Base-by-base conservation (phyloP, 2,113 vertebrate genomes). In the Tiliqua scincoides region DNA sequence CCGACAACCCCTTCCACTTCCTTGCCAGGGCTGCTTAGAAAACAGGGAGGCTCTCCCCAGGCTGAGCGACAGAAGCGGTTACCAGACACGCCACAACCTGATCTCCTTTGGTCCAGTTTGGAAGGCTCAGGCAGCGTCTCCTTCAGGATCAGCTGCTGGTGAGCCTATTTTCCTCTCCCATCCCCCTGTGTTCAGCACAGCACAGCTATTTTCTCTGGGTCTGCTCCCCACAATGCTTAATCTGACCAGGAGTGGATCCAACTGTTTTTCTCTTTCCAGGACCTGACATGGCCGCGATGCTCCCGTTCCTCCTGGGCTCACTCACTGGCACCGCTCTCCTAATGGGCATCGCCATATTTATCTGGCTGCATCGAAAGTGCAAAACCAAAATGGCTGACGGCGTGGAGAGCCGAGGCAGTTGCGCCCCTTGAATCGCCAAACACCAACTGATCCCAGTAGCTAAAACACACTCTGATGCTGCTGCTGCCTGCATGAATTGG, bases 331-430 rank as follows among this genome's bases (percentile, higher is more conserved):
- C 78, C 21, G 87, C 82, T 0, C 15, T 84, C 25, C 32, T 95
- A 82, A 84, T 72, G 83, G 14, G 1, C 0, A 85, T 75, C 6
- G 14, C 91, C 32, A 0, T 83, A n/a, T 79, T 91, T 61, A 88
- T 95, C 65, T 95, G 93, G 91, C 78, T 93, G 71, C 85, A 70
- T 30, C 91, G 83, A 0, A 82, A 84, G 27, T 86, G 48, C 1
- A 83, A 71, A 85, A 67, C 25, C 59, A 93, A 91, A 78, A 35
- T 1, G 67, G 1, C 1, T 0, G 0, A 0, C 0, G 4, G 0
- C 0, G 32, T 85, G 37, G 70, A 0, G 1, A 1, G 4, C 0
- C 65, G 48, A 72, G 90, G 84, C 2, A 27, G 23, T 14, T 67
- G 0, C 0, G 81, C 87, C 23, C 89, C 91, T 81, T 94, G 90